phyloP scores from a whole-genome alignment of 2,888 invertebrate genomes.

The Apamea anceps region DNA sequence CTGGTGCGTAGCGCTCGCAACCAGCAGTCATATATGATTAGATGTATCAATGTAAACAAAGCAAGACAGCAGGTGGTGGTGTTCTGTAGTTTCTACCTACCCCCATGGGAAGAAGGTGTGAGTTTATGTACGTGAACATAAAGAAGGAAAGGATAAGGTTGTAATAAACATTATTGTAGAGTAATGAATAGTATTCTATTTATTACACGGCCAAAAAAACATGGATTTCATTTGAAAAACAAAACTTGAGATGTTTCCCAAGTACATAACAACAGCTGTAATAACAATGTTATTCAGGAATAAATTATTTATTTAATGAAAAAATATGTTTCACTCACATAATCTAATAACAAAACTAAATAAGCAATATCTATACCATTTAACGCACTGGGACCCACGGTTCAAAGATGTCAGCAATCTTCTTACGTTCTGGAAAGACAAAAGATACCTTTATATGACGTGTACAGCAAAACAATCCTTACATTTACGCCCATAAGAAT shows the following conservation, averaged over 20 bases:
- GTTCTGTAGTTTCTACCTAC: not conserved
- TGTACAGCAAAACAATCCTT: not conserved
- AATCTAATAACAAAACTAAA: constrained; percentile 55
- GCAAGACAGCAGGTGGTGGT: not conserved
- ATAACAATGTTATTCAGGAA: constrained; percentile 41
- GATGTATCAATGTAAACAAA: not conserved
- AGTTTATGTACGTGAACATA: not conserved
- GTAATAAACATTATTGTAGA: constrained; percentile 5
- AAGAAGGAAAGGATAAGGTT: not conserved
- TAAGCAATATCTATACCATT: constrained; percentile 56
- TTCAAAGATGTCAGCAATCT: constrained; percentile 91
- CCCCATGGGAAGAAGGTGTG: not conserved
- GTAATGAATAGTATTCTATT: constrained; percentile 36
- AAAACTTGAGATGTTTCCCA: not conserved
- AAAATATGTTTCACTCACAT: constrained; percentile 43
- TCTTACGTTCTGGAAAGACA: constrained; percentile 90
- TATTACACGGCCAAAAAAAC: constrained; percentile 38
- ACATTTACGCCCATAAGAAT: not conserved
- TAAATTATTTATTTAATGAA: constrained; percentile 64
- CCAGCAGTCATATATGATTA: too few relatives aligned
- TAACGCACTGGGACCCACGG: constrained; percentile 93
- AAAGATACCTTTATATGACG: not conserved
- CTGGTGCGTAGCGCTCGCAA: not conserved
- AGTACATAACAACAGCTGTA: constrained; percentile 24
- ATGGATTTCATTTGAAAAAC: constrained; percentile 2